phyloP scores from a whole-genome alignment of 2,797 vertebrate species.

The Gymnopithys bicolor region DNA sequence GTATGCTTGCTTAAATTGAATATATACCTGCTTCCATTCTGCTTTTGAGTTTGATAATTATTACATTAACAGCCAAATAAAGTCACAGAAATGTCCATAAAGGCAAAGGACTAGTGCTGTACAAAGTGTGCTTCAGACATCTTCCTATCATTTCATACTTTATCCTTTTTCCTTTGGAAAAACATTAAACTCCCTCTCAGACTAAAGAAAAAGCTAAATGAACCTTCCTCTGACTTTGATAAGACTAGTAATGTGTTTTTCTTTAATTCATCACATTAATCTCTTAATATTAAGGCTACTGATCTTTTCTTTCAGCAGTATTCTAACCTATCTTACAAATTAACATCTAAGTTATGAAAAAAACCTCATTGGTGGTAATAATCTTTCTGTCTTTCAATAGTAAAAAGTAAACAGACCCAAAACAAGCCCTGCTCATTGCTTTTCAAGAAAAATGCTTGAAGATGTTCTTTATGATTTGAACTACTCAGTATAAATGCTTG shows the following conservation, averaged over 20 bases:
- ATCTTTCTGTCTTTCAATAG: background rate
- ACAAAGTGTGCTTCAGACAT: background rate
- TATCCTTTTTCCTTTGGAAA: background rate
- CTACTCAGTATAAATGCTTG: background rate
- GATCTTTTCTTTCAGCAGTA: background rate
- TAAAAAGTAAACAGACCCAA: background rate
- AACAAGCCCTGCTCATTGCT: background rate
- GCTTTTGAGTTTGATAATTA: constrained; percentile 22
- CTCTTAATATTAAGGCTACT: background rate
- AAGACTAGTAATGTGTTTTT: background rate
- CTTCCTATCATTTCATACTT: background rate
- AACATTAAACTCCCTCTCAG: background rate
- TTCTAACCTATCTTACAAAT: background rate
- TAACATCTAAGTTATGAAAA: background rate
- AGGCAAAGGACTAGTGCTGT: background rate
- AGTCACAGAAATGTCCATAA: background rate
- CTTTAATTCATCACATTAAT: background rate
- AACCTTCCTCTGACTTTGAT: background rate
- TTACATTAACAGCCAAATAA: constrained; percentile 32
- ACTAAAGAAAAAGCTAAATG: background rate
- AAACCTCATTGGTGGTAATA: background rate
- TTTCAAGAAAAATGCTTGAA: background rate
- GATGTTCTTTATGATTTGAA: background rate
- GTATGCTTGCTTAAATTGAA: constrained; percentile 24
- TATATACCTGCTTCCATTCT: constrained; percentile 1